Evolutionary conservation across 2,797 vertebrate genomes (phyloP), one percentile per base, ranked within the genome.

Genomic region (Myiotriccus ornatus): DNA sequence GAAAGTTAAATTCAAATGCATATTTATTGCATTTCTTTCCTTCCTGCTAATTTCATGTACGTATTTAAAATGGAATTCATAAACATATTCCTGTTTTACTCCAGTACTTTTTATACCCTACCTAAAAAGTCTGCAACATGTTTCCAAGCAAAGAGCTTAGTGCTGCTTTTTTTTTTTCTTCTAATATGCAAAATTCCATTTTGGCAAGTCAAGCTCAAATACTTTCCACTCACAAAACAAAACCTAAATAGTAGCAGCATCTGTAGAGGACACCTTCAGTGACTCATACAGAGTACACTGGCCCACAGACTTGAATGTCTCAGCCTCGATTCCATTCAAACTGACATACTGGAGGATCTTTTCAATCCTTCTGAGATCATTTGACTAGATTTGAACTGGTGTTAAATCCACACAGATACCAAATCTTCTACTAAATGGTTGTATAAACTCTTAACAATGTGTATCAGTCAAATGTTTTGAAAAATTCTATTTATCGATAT

Each of bases 251-350:
- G 9, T 43, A 25, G 19, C 32, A 49, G 6, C 28, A 47, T 71
- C 9, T 55, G 35, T 19, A 69, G 23, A 16, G 2, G 10, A 57
- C 22, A 74, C 6, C 2, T 14, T 70, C 60, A 57, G 20, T n/a
- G n/a, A 34, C 17, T 86, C 32, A 27, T 27, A 43, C 13, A 46
- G 43, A 50, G 2, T 55, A 44, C 0, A 0, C 14, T 70, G 32
- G 5, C n/a, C 62, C 9, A 73, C 12, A 49, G 7, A 12, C 6
- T 41, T 28, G 11, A 22, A 10, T 30, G 10, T 52, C 27, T 75
- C 56, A 70, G 37, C 21, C 9, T 75, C 14, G 20, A 4, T 63
- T 50, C 22, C 16, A 37, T 25, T 56, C 59, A 83, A 86, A 77
- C 7, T 80, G 79, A 44, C 65, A 32, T 20, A 44, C 35, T 53